A percentile compares a stretch with the other conserved stretches of the same genome.
These are phyloP conservation scores for Hemibagrus wyckioides DNA, from an alignment of 2,113 vertebrate species.

Conservation along the genomic window DNA sequence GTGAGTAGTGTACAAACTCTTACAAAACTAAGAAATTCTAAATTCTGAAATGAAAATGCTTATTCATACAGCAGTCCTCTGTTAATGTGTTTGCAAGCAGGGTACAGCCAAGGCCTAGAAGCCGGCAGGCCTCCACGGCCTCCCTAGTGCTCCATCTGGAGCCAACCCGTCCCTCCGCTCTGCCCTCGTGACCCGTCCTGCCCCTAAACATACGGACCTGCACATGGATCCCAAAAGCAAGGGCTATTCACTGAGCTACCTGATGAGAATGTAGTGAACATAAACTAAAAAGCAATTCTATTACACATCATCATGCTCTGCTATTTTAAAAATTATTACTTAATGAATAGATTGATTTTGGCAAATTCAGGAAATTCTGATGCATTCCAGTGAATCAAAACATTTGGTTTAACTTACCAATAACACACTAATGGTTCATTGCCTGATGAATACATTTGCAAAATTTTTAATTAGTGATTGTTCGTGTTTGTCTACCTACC, in stretches of 20 bases:
- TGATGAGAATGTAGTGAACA: background rate
- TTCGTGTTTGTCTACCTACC: background rate
- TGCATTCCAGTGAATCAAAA: background rate
- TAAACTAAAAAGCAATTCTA: background rate
- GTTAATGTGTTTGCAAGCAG: slow-evolving; percentile 83
- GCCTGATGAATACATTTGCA: background rate
- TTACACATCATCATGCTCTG: background rate
- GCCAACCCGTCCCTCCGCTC: slow-evolving; percentile 79
- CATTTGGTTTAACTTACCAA: background rate
- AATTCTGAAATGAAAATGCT: background rate
- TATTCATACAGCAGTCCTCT: background rate
- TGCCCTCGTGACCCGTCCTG: slow-evolving; percentile 76
- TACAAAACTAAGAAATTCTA: background rate
- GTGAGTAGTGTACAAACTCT: too few relatives aligned
- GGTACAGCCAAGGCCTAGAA: slow-evolving; percentile 82
- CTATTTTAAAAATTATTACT: background rate
- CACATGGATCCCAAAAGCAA: slow-evolving; percentile 46
- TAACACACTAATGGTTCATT: background rate
- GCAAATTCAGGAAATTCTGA: background rate
- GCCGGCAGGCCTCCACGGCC: slow-evolving; percentile 84
- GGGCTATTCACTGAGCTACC: background rate
- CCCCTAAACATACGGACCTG: slow-evolving; percentile 83
- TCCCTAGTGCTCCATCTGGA: slow-evolving; percentile 83
- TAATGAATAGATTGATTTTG: background rate
- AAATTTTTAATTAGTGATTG: background rate